phyloP scores from a whole-genome alignment of 2,797 vertebrate species.

The Menidia menidia region DNA sequence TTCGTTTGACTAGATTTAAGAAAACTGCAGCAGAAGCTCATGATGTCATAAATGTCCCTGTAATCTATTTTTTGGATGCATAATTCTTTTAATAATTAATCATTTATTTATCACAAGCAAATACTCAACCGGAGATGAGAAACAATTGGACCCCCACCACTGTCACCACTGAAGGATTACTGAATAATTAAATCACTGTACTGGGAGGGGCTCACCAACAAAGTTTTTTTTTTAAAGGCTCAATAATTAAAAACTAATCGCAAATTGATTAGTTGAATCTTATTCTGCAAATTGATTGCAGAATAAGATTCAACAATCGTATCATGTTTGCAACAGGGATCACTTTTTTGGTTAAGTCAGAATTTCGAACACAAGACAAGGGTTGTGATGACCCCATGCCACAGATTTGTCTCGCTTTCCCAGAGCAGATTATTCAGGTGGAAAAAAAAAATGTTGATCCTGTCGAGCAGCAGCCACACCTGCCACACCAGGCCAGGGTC shows the following conservation, averaged over 20 bases:
- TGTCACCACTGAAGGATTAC: not conserved
- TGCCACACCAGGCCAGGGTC: not conserved
- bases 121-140: not conserved
- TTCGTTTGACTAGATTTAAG: not conserved
- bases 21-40: not conserved
- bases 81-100: not conserved
- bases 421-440: not conserved
- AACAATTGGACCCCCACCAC: not conserved
- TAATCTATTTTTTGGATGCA: not conserved
- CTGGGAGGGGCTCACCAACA: not conserved
- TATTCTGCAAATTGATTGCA: no score
- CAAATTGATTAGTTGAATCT: no score
- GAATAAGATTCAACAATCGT: no score
- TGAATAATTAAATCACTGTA: not conserved
- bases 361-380: not conserved
- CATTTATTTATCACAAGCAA: not conserved
- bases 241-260: no score
- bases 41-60: not conserved
- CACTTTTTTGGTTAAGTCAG: not conserved
- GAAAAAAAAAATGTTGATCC: not conserved
- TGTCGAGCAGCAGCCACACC: not conserved
- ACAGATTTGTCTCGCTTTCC: not conserved
- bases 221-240: no score
- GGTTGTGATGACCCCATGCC: not conserved
- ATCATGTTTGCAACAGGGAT: no score